These are phyloP conservation scores for Synanceia verrucosa DNA, from an alignment of 2,797 vertebrate species.

Conservation along the genomic window DNA sequence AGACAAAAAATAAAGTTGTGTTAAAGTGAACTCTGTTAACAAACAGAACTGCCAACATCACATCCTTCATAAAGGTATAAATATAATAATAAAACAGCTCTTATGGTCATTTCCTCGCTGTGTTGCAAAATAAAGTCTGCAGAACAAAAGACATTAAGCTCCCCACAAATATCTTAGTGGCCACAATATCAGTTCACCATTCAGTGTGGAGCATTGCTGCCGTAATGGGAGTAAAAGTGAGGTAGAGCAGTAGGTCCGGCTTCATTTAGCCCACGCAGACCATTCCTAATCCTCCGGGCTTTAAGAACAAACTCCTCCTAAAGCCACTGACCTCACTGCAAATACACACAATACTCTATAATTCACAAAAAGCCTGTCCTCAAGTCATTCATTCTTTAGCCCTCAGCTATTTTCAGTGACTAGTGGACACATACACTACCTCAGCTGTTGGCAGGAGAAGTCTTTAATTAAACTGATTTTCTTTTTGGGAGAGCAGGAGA, in stretches of 20 bases:
- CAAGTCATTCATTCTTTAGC: conserved; percentile 7
- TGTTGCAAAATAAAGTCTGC: not conserved
- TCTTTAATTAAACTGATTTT: conserved; percentile 9
- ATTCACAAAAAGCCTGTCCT: conserved; percentile 18
- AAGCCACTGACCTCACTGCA: conserved; percentile 41
- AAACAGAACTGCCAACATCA: not conserved
- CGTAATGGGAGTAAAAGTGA: conserved; percentile 24
- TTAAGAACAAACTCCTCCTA: conserved; percentile 51
- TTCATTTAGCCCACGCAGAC: conserved; percentile 51
- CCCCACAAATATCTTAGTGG: not conserved
- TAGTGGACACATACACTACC: not conserved
- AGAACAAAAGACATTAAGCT: conserved; percentile 10
- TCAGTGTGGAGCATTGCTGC: conserved; percentile 10
- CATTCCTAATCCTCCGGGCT: conserved; percentile 53
- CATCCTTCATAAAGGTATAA: not conserved
- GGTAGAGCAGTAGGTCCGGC: conserved; percentile 37
- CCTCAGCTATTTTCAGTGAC: conserved; percentile 6
- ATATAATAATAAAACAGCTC: not conserved
- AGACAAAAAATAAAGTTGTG: too few relatives aligned
- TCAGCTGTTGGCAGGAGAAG: not conserved
- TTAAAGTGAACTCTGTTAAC: not conserved
- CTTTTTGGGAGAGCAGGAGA: not conserved
- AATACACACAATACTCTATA: not conserved
- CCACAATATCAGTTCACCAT: not conserved
- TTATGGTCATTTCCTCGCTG: not conserved